Conservation (phyloP, 2,113 vertebrate species). For the Grallaria varia region DNA sequence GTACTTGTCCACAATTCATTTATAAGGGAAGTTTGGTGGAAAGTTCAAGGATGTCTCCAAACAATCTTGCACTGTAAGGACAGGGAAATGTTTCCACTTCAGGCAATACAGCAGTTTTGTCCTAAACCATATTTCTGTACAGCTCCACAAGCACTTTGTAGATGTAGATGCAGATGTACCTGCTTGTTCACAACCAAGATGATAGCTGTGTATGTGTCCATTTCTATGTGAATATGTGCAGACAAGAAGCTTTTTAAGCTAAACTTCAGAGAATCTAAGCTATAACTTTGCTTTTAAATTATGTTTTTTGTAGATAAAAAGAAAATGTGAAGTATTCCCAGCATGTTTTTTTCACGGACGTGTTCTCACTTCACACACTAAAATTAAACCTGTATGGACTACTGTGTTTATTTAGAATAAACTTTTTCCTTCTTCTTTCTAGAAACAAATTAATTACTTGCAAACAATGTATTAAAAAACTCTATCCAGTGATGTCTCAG, state of each 20-base stretch:
- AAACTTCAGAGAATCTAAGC: not conserved
- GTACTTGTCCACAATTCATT: not conserved
- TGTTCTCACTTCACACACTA: not conserved
- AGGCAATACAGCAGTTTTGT: not conserved
- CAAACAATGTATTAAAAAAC: not conserved
- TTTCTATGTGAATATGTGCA: not conserved
- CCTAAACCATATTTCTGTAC: not conserved
- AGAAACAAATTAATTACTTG: not conserved
- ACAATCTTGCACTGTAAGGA: not conserved
- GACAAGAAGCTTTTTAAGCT: not conserved
- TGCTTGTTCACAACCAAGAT: not conserved
- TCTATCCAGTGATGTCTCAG: not conserved
- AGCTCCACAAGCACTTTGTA: not conserved
- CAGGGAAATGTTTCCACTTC: not conserved
- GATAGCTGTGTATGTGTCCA: not conserved
- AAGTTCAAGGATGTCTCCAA: not conserved
- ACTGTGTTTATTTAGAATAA: not conserved
- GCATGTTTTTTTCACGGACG: not conserved
- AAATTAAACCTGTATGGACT: not conserved
- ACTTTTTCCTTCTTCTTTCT: not conserved
- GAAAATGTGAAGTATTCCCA: not conserved
- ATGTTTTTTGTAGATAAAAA: not conserved
- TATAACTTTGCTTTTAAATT: not conserved
- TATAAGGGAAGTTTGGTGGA: not conserved
- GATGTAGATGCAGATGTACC: not conserved